Conservation (phyloP, 2,888 invertebrate genomes). For the Melinaea menophilus region DNA sequence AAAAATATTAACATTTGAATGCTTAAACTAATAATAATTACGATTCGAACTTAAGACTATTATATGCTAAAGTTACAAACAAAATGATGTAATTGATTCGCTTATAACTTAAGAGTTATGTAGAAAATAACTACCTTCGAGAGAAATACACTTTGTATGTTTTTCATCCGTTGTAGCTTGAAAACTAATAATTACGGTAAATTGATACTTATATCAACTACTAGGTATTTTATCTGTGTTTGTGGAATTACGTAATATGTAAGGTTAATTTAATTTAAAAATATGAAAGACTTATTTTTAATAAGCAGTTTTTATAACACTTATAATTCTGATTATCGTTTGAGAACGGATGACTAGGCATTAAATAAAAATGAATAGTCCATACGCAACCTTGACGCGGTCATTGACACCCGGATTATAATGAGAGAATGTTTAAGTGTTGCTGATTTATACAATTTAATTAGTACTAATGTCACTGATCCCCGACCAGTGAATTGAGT, state of each 20-base stretch:
- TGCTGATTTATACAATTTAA: conserved; percentile 23
- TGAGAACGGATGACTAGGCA: background rate
- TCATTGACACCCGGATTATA: conserved; percentile 15
- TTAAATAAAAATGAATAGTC: background rate
- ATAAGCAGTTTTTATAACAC: too few relatives aligned
- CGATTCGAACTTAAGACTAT: too few relatives aligned
- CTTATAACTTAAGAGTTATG: conserved; percentile 21
- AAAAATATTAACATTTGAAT: too few relatives aligned
- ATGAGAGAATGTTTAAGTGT: conserved; percentile 16
- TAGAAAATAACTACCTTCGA: conserved; percentile 42
- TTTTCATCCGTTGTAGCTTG: conserved; percentile 52
- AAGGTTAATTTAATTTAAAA: too few relatives aligned
- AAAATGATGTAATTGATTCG: too few relatives aligned
- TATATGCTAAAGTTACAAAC: too few relatives aligned
- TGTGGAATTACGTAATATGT: too few relatives aligned
- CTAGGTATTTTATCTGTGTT: background rate
- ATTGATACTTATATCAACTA: conserved; percentile 29
- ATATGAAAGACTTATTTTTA: too few relatives aligned
- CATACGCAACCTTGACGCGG: background rate
- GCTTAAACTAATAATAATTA: too few relatives aligned
- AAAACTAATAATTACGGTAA: conserved; percentile 56
- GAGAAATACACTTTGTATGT: conserved; percentile 53
- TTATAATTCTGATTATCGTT: background rate
- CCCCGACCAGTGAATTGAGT: conserved; percentile 17
- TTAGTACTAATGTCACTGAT: conserved; percentile 38